A percentile compares a stretch with the other conserved stretches of the same genome.
Evolutionary conservation across 1,140 invertebrate genomes (phyloP).

Genomic region (Drosophila sechellia): DNA sequence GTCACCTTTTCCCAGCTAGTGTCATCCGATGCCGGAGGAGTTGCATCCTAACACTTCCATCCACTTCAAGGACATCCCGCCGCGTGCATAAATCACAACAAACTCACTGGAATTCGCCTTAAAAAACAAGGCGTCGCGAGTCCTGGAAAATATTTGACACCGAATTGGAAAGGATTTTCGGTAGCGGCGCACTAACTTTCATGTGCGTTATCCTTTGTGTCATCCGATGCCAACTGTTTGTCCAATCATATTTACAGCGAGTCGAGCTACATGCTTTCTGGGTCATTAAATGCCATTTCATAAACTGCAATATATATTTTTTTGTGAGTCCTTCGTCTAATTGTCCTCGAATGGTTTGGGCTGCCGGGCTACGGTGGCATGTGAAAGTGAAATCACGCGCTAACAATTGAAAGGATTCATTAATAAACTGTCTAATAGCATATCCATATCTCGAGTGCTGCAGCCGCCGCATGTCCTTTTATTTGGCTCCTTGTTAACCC

Average conservation of each 20-base stretch:
- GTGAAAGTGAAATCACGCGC: conserved; percentile 79
- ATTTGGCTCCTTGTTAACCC: conserved; percentile 52
- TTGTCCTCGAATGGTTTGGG: conserved; percentile 51
- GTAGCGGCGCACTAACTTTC: conserved; percentile 67
- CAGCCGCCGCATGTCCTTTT: conserved; percentile 78
- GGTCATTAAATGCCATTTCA: conserved; percentile 69
- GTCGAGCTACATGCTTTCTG: conserved; percentile 57
- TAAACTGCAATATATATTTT: conserved; percentile 55
- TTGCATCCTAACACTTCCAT: neutral
- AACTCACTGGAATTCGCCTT: conserved; percentile 34
- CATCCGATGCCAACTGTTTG: conserved; percentile 71
- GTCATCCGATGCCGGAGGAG: conserved; percentile 6
- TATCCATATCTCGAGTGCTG: conserved; percentile 68
- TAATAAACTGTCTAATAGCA: conserved; percentile 83
- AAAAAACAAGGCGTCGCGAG: conserved; percentile 54
- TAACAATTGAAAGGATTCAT: conserved; percentile 82
- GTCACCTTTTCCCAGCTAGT: neutral
- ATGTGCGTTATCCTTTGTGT: conserved; percentile 55
- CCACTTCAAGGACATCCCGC: conserved; percentile 25
- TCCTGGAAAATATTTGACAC: conserved; percentile 71
- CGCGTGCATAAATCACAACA: conserved; percentile 51
- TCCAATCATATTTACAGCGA: conserved; percentile 72
- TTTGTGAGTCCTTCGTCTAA: conserved; percentile 60
- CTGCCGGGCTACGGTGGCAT: conserved; percentile 28
- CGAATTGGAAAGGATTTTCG: conserved; percentile 15